These are phyloP conservation scores for Hypothenemus hampei DNA, from an alignment of 1,140 invertebrate species.

Conservation along the genomic window DNA sequence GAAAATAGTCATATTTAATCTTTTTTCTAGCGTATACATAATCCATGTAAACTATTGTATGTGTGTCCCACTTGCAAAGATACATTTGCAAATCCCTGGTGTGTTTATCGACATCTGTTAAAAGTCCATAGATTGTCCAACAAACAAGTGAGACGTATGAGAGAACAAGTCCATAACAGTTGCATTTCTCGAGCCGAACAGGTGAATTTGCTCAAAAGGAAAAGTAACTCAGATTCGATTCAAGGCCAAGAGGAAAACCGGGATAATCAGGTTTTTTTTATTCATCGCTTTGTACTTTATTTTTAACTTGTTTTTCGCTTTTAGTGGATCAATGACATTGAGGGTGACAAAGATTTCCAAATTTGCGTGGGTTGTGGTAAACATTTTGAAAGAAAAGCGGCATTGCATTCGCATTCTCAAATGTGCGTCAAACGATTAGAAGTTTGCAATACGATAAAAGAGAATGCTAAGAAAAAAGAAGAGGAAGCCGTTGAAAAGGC, in stretches of 20 bases:
- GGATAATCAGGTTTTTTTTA: conserved; percentile 47
- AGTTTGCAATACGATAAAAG: conserved; percentile 37
- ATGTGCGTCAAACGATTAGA: conserved; percentile 44
- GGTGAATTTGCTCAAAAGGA: conserved; percentile 41
- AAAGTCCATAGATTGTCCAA: conserved; percentile 63
- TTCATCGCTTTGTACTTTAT: neutral
- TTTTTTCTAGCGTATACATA: conserved; percentile 52
- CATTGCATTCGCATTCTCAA: conserved; percentile 59
- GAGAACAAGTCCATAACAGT: conserved; percentile 55
- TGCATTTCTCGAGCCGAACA: conserved; percentile 52
- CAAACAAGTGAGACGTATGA: conserved; percentile 55
- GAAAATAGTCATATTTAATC: neutral
- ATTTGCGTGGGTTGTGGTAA: conserved; percentile 63
- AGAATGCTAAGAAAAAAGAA: conserved; percentile 31
- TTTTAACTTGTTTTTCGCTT: conserved; percentile 31
- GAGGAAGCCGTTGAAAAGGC: conserved; percentile 18
- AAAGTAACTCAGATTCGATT: conserved; percentile 45
- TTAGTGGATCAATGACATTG: conserved; percentile 57
- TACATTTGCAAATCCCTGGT: conserved; percentile 63
- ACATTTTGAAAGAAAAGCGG: conserved; percentile 61
- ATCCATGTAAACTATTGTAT: conserved; percentile 58
- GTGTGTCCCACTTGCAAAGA: conserved; percentile 65
- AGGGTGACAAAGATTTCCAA: conserved; percentile 52
- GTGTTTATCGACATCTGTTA: conserved; percentile 66
- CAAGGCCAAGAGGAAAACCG: conserved; percentile 40